Evolutionary conservation across 1,140 invertebrate species (phyloP), one percentile per base, ranked within the genome.

Genomic region (Ooceraea biroi): DNA sequence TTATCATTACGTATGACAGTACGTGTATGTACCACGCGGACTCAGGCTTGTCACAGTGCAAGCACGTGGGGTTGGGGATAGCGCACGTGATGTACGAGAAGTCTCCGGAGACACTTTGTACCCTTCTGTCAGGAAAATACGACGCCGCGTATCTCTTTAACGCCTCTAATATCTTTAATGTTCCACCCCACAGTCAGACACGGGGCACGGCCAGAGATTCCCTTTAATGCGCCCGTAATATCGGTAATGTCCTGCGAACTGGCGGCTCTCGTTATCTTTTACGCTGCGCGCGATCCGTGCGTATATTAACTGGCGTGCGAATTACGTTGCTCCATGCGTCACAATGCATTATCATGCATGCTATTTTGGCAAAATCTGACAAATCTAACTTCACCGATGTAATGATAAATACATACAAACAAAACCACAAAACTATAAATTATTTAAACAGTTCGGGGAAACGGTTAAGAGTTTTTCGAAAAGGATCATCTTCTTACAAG

Each of bases 101-200:
- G 25, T 17, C 76, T 57, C 55, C 63, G 25, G 58, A 72, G 63
- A 57, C 46, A 50, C 36, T 83, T 73, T 52, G 80, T 55, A 86
- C 71, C 50, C 74, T 68, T 57, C 82, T 55, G 27, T 84, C 36
- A 69, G 46, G 69, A 25, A 82, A 73, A 73, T 73, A 83, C 72
- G 73, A 77, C 63, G 27, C 22, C 14, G 48, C 22, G 65, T 77
- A 69, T 69, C 63, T 85, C 72, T 86, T 86, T 84, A 86, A 77
- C 57, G 57, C 63, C 60, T 84, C 80, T 84, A 84, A 85, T 85
- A 66, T 85, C 78, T 85, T 83, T 83, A 84, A 84, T 82, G 36
- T 46, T 36, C 10, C 76, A 19, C 65, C 7, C 52, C 14, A 17
- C 30, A 10, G 52, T 3, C 52, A 25, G 27, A 5, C 25, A 8